Conservation (phyloP, 1,140 invertebrate genomes). For the Drosophila mayri region DNA sequence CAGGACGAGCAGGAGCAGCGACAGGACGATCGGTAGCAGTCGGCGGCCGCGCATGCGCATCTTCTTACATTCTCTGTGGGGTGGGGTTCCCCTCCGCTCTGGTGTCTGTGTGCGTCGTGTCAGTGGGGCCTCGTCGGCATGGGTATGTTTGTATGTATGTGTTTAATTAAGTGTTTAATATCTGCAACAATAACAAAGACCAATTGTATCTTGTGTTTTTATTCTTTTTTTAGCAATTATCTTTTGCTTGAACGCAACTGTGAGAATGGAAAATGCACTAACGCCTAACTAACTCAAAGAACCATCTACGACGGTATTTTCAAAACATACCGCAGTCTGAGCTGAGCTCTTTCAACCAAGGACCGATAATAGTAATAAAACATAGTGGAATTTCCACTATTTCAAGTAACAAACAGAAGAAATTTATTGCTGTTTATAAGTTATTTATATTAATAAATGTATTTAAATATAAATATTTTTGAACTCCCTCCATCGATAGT, state of each 20-base stretch:
- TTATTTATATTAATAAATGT: no score
- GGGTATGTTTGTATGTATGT: background rate
- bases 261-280: background rate
- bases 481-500: no score
- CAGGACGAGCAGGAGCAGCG: constrained; percentile 61
- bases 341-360: no score
- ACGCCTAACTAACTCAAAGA: no score
- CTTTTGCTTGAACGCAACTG: background rate
- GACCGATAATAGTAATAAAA: no score
- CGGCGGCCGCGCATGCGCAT: constrained; percentile 78
- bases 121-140: background rate
- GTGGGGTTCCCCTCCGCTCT: constrained; percentile 33
- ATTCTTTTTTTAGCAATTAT: constrained; percentile 15
- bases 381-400: no score
- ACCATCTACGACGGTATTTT: no score
- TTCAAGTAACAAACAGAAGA: no score
- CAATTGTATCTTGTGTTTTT: constrained; percentile 7
- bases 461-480: no score
- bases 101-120: constrained; percentile 12
- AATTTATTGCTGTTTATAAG: no score
- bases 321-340: no score
- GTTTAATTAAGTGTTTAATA: background rate
- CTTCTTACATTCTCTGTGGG: constrained; percentile 54
- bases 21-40: constrained; percentile 68
- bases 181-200: constrained; percentile 10